phyloP scores from a whole-genome alignment of 2,888 invertebrate species.

The Polylopha cassiicola region DNA sequence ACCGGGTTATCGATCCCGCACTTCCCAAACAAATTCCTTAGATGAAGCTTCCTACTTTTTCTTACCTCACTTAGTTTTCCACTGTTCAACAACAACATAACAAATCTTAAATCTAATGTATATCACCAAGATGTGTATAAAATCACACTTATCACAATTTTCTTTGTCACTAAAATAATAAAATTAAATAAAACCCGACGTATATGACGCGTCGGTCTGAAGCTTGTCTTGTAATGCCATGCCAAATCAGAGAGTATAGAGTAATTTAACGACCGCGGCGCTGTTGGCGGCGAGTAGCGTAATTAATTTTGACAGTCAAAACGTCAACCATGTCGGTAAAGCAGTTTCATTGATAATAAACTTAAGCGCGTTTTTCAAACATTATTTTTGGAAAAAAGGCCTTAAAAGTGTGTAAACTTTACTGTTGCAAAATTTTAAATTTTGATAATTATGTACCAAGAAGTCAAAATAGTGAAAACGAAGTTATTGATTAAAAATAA shows the following conservation, averaged over 20 bases:
- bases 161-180: slow-evolving; percentile 67
- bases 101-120: slow-evolving; percentile 71
- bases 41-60: slow-evolving; percentile 38
- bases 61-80: slow-evolving; percentile 71
- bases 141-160: slow-evolving; percentile 76
- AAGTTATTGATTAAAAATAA: too few relatives aligned
- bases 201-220: slow-evolving; percentile 67
- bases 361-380: neutral
- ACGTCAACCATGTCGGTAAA: slow-evolving; percentile 17
- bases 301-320: slow-evolving; percentile 23
- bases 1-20: slow-evolving; percentile 75
- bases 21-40: slow-evolving; percentile 69
- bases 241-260: slow-evolving; percentile 33
- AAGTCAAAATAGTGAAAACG: too few relatives aligned
- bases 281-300: slow-evolving; percentile 31
- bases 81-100: slow-evolving; percentile 69
- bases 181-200: slow-evolving; percentile 71
- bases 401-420: neutral
- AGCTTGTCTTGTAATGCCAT: slow-evolving; percentile 54
- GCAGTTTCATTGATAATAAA: slow-evolving; percentile 1
- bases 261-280: slow-evolving; percentile 29
- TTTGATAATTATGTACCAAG: too few relatives aligned
- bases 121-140: slow-evolving; percentile 74
- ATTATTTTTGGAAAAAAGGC: too few relatives aligned
- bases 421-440: too few relatives aligned